These are phyloP conservation scores for Harmothoe impar DNA, from an alignment of 2,888 invertebrate species.

Conservation along the genomic window DNA sequence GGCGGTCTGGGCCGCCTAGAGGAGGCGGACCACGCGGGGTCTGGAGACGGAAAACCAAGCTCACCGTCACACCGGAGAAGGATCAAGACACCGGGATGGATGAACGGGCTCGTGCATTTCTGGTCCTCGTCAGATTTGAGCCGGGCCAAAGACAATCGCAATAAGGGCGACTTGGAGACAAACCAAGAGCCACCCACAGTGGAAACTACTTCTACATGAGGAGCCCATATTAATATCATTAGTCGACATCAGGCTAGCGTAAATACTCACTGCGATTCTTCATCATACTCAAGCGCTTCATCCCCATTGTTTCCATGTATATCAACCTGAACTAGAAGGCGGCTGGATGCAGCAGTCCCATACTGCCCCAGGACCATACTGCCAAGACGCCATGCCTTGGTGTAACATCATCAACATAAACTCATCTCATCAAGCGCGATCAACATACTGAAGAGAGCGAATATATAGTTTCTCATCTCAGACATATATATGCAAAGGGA, in stretches of 20 bases:
- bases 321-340: too few species aligned
- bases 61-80: not conserved
- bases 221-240: not conserved
- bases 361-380: too few species aligned
- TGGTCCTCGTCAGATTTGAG: slow-evolving; percentile 41
- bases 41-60: not conserved
- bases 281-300: too few species aligned
- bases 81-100: not conserved
- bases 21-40: slow-evolving; percentile 11
- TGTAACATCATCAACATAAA: too few species aligned
- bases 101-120: slow-evolving; percentile 38
- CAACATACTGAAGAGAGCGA: too few species aligned
- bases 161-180: not conserved
- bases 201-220: slow-evolving; percentile 7
- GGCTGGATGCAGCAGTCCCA: too few species aligned
- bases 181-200: not conserved
- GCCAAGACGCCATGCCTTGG: too few species aligned
- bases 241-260: not conserved
- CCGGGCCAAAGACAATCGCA: not conserved
- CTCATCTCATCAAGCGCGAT: too few species aligned
- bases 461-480: too few species aligned
- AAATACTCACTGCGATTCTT: not conserved
- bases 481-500: too few species aligned
- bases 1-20: slow-evolving; percentile 36
- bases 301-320: too few species aligned